These are phyloP conservation scores for Pseudochirops corinnae DNA, from an alignment of 2,797 vertebrate genomes.

Conservation along the genomic window DNA sequence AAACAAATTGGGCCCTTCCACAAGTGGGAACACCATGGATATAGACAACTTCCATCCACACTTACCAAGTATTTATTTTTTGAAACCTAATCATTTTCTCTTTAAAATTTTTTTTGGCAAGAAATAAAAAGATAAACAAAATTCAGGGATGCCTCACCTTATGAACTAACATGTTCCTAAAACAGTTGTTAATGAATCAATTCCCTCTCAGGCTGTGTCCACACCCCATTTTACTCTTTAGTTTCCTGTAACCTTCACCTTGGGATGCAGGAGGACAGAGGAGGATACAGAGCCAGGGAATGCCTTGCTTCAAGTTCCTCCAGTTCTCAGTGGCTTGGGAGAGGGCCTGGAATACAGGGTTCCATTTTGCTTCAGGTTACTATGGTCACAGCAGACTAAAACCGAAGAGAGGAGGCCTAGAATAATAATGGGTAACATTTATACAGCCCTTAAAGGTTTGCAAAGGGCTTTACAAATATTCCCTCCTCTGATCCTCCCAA, in stretches of 20 bases:
- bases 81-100: not conserved
- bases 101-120: not conserved
- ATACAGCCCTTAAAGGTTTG: not conserved
- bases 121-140: not conserved
- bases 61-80: not conserved
- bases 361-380: not conserved
- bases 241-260: not conserved
- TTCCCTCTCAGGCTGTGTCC: not conserved
- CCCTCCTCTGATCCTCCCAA: not conserved
- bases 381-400: not conserved
- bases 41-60: not conserved
- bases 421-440: not conserved
- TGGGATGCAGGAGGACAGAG: not conserved
- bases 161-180: not conserved
- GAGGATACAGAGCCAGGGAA: not conserved
- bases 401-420: not conserved
- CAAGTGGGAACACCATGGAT: slow-evolving; percentile 3
- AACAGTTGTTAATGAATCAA: not conserved
- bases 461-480: not conserved
- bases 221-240: not conserved
- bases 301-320: not conserved
- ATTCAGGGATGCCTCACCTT: not conserved
- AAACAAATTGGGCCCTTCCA: not conserved
- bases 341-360: not conserved
- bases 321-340: not conserved